Base-by-base conservation (phyloP, 2,888 invertebrate genomes). In the Zygogramma bicolorata region DNA sequence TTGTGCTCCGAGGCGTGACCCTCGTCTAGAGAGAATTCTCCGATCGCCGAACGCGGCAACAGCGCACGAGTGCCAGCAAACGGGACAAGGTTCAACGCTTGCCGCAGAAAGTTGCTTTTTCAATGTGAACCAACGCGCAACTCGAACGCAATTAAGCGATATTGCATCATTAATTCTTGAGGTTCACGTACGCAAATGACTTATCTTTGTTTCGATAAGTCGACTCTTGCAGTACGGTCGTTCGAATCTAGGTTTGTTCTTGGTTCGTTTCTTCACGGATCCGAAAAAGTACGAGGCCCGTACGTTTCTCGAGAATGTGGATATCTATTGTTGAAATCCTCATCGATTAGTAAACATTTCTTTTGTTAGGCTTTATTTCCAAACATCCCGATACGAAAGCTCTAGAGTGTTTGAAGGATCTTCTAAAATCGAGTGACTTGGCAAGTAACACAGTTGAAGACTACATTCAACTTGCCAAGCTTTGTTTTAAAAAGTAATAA, bases 81-180 rank as follows among this genome's bases (percentile, higher is more conserved):
- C 76, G 70, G 76, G 75, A 77, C 78, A 78, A 78, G 78, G 78
- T 78, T 78, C 78, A 77, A 63, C 73, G 76, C 74, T 74, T 75
- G 77, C 76, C 76, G 77, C 76, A 74, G 73, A 77, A 77, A 78
- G 78, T 70, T 71, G 53, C 53, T 77, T 75, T 75, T 71, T 72
- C 75, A 76, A 76, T 69, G 63, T 63, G 68, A 59, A 66, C 66
- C 68, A 74, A 67, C 62, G 66, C 66, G 70, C 73, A 73, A 53
- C 61, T 69, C 66, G 63, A 63, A 71, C 67, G 63, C 69, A 69
- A 74, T 74, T 69, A 74, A 49, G 46, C 42, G 68, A 59, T 59
- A 65, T 74, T 74, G 71, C 74, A 69, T 74, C 74, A 74, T 74
- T 49, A 67, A 62, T 27, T 29, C 29, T 63, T 18, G 42, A 27